Percentiles rank a stretch among this genome's conserved stretches.
Evolutionary conservation across 2,113 vertebrate species (phyloP).

Genomic region (Procavia capensis): DNA sequence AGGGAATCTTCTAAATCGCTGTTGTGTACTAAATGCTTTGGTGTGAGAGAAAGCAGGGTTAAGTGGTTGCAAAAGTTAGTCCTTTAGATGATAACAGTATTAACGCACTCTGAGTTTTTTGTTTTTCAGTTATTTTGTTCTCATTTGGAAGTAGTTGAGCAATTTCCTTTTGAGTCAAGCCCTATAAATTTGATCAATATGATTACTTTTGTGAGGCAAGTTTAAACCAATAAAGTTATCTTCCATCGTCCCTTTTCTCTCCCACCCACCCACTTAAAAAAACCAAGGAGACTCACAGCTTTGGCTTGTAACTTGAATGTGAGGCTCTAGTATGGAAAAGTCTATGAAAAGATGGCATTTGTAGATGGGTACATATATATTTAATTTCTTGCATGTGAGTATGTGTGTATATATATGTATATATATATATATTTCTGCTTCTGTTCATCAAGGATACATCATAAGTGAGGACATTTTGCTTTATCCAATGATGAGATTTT

Average conservation of each 20-base stretch:
- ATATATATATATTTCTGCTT: slow-evolving; percentile 71
- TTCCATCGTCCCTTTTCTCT: slow-evolving; percentile 31
- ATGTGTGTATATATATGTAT: not conserved
- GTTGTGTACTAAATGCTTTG: not conserved
- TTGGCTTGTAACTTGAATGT: slow-evolving; percentile 51
- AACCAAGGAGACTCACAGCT: slow-evolving; percentile 50
- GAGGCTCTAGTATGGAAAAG: slow-evolving; percentile 62
- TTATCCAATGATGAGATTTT: slow-evolving; percentile 74
- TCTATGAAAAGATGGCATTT: slow-evolving; percentile 80
- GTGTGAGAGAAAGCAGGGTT: not conserved
- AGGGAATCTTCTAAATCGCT: not conserved
- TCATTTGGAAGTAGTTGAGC: slow-evolving; percentile 60
- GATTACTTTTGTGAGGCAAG: slow-evolving; percentile 64
- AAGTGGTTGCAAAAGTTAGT: not conserved
- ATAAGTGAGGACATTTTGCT: slow-evolving; percentile 79
- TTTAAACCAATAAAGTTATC: slow-evolving; percentile 65
- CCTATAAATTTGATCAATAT: slow-evolving; percentile 58
- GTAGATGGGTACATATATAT: slow-evolving; percentile 73
- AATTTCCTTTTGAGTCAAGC: slow-evolving; percentile 65
- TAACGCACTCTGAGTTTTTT: not conserved
- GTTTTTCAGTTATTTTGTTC: slow-evolving; percentile 8
- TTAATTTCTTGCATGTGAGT: slow-evolving; percentile 64
- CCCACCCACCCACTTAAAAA: slow-evolving; percentile 47
- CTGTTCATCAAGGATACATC: slow-evolving; percentile 73
- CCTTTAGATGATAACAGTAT: not conserved